These are phyloP conservation scores for Anagyrus pseudococci DNA, from an alignment of 2,888 invertebrate genomes.

Conservation along the genomic window DNA sequence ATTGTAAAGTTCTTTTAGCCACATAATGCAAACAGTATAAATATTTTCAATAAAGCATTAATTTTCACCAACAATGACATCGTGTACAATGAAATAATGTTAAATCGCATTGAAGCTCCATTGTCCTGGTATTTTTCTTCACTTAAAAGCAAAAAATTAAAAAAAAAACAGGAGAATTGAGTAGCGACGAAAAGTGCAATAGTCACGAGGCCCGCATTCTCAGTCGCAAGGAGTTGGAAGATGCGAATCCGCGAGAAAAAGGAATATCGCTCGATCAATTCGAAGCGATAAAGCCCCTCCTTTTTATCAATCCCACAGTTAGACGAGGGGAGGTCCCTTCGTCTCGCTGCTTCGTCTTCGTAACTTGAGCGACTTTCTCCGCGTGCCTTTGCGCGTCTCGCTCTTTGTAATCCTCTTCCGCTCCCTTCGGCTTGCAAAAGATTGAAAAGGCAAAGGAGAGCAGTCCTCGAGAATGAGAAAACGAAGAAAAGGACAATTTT, in stretches of 20 bases:
- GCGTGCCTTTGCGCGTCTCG: background rate
- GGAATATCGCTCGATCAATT: conserved; percentile 17
- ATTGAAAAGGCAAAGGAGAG: background rate
- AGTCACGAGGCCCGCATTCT: background rate
- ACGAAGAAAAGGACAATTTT: conserved; percentile 14
- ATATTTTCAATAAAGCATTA: too few species aligned
- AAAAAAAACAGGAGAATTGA: too few species aligned
- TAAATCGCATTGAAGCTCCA: too few species aligned
- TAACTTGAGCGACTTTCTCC: background rate
- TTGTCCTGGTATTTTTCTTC: too few species aligned
- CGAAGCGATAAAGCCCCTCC: conserved; percentile 40
- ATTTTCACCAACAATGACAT: too few species aligned
- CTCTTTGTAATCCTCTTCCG: conserved; percentile 8
- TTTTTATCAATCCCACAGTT: conserved; percentile 42
- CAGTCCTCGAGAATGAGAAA: conserved; percentile 9
- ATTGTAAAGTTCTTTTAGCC: too few species aligned
- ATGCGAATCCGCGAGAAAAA: background rate
- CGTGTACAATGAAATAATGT: too few species aligned
- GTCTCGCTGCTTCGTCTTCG: conserved; percentile 16
- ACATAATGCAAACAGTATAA: too few species aligned
- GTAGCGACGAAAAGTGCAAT: too few species aligned
- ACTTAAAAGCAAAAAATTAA: too few species aligned
- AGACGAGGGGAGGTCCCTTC: conserved; percentile 35
- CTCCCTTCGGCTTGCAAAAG: background rate
- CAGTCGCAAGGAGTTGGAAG: background rate